Evolutionary conservation across 2,888 invertebrate genomes (phyloP).

Genomic region (Syritta pipiens): DNA sequence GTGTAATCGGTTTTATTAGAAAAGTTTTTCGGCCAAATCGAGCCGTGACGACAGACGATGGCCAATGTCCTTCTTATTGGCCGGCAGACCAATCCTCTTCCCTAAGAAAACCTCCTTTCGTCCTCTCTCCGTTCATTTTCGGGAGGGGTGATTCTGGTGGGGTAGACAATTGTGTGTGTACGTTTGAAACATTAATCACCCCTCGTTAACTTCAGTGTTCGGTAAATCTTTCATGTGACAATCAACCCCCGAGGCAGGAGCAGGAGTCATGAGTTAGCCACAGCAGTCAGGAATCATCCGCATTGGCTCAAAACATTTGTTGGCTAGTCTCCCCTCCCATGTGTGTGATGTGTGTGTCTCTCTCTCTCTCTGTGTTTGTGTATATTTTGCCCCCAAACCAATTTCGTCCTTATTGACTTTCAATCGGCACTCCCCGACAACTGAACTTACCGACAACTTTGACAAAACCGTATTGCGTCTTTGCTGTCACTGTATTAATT

Average conservation of each 20-base stretch:
- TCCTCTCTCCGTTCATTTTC: not conserved
- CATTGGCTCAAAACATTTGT: too few relatives aligned
- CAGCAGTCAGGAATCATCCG: too few relatives aligned
- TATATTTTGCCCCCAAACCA: too few relatives aligned
- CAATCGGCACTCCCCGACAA: too few relatives aligned
- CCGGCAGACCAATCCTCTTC: too few relatives aligned
- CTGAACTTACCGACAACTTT: slow-evolving; percentile 90
- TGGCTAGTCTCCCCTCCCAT: too few relatives aligned
- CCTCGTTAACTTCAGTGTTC: slow-evolving; percentile 62
- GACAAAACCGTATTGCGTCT: slow-evolving; percentile 94
- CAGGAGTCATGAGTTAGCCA: not conserved
- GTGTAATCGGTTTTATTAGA: slow-evolving; percentile 71
- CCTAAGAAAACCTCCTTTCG: too few relatives aligned
- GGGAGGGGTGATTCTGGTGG: too few relatives aligned
- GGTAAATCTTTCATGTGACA: slow-evolving; percentile 64
- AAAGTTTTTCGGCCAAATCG: slow-evolving; percentile 65
- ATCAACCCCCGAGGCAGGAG: not conserved
- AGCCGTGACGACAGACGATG: slow-evolving; percentile 51
- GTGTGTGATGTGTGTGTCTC: too few relatives aligned
- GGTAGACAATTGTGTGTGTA: slow-evolving; percentile 23
- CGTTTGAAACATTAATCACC: slow-evolving; percentile 66
- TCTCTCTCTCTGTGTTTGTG: too few relatives aligned
- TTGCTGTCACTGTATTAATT: slow-evolving; percentile 95
- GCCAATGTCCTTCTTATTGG: slow-evolving; percentile 30
- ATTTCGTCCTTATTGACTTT: slow-evolving; percentile 58